Percentiles rank a stretch among this genome's conserved stretches.
Conservation (phyloP, 2,888 invertebrate species). For the Drosophila eohydei region DNA sequence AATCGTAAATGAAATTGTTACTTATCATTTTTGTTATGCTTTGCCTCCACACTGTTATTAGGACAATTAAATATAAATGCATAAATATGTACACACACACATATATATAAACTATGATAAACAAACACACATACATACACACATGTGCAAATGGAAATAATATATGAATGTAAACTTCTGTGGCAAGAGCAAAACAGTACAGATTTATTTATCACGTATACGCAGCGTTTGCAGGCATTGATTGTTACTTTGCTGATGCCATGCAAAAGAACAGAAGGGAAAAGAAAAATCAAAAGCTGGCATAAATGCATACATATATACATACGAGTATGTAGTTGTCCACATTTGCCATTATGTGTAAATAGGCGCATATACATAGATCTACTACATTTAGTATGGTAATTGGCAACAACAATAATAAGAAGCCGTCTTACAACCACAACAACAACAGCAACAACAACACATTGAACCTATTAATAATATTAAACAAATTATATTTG, state of each 20-base stretch:
- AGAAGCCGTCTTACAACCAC: conserved; percentile 48
- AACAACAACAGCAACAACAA: neutral
- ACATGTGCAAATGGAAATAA: conserved; percentile 12
- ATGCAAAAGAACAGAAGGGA: conserved; percentile 8
- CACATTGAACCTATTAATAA: conserved; percentile 35
- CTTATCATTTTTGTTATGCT: conserved; percentile 78
- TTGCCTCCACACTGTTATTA: conserved; percentile 80
- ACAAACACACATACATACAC: conserved; percentile 24
- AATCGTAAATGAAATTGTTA: conserved; percentile 54
- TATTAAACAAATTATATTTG: conserved; percentile 46
- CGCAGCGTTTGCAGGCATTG: conserved; percentile 4
- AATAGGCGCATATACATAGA: conserved; percentile 18
- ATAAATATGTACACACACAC: conserved; percentile 33
- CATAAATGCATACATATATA: conserved; percentile 26
- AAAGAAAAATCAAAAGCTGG: neutral
- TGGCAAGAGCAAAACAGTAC: conserved; percentile 10
- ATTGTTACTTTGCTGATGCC: conserved; percentile 24
- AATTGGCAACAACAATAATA: conserved; percentile 48
- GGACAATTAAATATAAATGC: conserved; percentile 69
- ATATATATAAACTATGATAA: conserved; percentile 19
- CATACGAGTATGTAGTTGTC: conserved; percentile 8
- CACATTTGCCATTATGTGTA: conserved; percentile 38
- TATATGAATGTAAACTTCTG: conserved; percentile 12
- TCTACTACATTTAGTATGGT: neutral
- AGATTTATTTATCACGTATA: conserved; percentile 9